These are phyloP conservation scores for Euschistus heros DNA, from an alignment of 1,140 invertebrate species.

Conservation along the genomic window DNA sequence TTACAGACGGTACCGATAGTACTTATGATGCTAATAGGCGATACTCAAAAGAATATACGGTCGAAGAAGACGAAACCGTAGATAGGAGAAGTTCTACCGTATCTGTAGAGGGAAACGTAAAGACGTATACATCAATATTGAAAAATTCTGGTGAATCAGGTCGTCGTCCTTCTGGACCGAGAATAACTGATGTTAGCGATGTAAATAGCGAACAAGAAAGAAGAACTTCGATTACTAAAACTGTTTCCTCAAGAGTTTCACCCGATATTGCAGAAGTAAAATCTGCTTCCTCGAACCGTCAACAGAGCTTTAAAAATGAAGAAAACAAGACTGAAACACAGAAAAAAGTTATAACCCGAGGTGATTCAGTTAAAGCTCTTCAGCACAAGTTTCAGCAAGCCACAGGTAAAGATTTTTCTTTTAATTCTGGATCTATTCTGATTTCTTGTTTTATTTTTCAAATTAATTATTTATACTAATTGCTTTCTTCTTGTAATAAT, in stretches of 20 bases:
- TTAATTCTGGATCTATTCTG: too few species aligned
- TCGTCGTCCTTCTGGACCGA: not conserved
- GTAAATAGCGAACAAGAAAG: not conserved
- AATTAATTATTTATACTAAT: too few species aligned
- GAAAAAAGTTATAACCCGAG: slow-evolving; percentile 27
- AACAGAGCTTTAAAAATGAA: slow-evolving; percentile 7
- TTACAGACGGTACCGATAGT: slow-evolving; percentile 19
- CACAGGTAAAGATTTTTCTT: slow-evolving; percentile 39
- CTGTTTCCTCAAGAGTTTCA: slow-evolving; percentile 11
- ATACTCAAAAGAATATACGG: slow-evolving; percentile 21
- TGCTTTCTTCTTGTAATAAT: too few species aligned
- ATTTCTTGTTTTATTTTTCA: too few species aligned
- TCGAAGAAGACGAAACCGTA: slow-evolving; percentile 16
- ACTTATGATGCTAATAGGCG: not conserved
- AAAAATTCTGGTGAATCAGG: slow-evolving; percentile 13
- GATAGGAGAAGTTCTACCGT: slow-evolving; percentile 11
- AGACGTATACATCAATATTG: slow-evolving; percentile 17
- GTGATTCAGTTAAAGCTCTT: slow-evolving; percentile 57
- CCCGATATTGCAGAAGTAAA: not conserved
- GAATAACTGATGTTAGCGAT: slow-evolving; percentile 12
- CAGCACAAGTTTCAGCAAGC: slow-evolving; percentile 61
- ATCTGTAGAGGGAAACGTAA: slow-evolving; percentile 10
- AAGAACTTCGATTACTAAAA: not conserved
- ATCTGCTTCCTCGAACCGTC: not conserved
- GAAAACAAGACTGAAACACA: slow-evolving; percentile 22